Conservation (phyloP, 2,888 invertebrate species). For the Chalcis sispes region DNA sequence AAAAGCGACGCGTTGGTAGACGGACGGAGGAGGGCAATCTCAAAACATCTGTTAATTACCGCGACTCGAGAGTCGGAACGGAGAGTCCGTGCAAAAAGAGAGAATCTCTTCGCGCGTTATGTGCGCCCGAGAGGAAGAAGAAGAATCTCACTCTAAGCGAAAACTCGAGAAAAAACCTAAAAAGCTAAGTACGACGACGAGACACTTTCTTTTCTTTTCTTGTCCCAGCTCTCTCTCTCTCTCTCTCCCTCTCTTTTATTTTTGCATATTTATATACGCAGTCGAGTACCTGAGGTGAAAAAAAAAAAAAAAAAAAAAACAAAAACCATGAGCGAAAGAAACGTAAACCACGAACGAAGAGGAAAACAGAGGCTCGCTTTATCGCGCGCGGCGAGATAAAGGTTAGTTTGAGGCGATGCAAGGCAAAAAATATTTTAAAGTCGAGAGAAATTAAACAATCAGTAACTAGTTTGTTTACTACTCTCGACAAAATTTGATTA, state of each 20-base stretch:
- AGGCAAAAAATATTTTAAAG: conserved; percentile 56
- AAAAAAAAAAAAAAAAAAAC: background rate
- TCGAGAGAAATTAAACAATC: conserved; percentile 75
- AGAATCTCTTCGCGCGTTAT: background rate
- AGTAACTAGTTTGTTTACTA: conserved; percentile 70
- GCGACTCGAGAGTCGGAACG: background rate
- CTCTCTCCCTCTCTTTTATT: too few relatives aligned
- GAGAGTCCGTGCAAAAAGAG: background rate
- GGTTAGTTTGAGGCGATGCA: conserved; percentile 8
- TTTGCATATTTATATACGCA: too few relatives aligned
- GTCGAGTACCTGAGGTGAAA: too few relatives aligned
- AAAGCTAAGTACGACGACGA: background rate
- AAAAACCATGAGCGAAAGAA: background rate
- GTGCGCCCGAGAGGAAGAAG: background rate
- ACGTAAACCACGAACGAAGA: background rate
- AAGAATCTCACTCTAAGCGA: background rate
- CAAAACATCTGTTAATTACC: conserved; percentile 27
- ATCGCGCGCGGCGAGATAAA: background rate
- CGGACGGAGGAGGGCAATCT: background rate
- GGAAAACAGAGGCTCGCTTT: background rate
- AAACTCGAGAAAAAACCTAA: background rate
- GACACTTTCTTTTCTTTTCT: background rate
- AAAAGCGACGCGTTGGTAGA: background rate
- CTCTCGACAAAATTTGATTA: conserved; percentile 74
- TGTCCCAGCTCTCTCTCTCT: too few relatives aligned